Evolutionary conservation across 2,113 vertebrate species (phyloP), one percentile per base, ranked within the genome.

Genomic region (Osmerus eperlanus): DNA sequence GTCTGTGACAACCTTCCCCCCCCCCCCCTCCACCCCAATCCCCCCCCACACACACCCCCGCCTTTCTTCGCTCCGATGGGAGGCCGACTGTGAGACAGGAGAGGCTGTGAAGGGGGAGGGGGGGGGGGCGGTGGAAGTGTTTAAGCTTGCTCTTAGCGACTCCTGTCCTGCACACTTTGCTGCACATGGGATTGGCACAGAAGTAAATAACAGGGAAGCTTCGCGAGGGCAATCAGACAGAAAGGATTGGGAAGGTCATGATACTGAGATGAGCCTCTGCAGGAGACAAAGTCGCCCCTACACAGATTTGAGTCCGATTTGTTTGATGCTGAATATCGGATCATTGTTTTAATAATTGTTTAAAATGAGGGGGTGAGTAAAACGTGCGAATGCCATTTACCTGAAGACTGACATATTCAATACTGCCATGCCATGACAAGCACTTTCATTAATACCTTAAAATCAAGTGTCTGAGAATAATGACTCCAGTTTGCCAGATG

Each of bases 131-230:
- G 13, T 12, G 41, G 41, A 47, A 47, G 41, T 47, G 41, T 47
- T 25, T 72, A 73, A 70, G 52, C n/a, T n/a, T 60, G 72, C 78
- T 86, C 81, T 86, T 75, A 85, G 72, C 77, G 55, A 54, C 66
- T 73, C 67, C 70, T 76, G 81, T 66, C 65, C 47, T 16, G 8
- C 36, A 58, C 74, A 65, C 72, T 75, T 61, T 75, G 28, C 73
- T 56, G 65, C 80, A 81, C 80, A 65, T 52, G 62, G 77, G 72
- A 79, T 53, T 19, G 36, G 28, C 29, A 60, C 60, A 51, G 72
- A 7, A 73, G 70, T 80, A 65, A 82, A 86, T 74, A 85, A 78
- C 60, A 7, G 76, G 51, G 65, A 59, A 71, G 72, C 51, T 74
- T 32, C 77, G 67, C 76, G 69, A 62, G 78, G 64, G 74, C 78